Base-by-base conservation (phyloP, 2,888 invertebrate species). In the Sarcophaga carnaria region DNA sequence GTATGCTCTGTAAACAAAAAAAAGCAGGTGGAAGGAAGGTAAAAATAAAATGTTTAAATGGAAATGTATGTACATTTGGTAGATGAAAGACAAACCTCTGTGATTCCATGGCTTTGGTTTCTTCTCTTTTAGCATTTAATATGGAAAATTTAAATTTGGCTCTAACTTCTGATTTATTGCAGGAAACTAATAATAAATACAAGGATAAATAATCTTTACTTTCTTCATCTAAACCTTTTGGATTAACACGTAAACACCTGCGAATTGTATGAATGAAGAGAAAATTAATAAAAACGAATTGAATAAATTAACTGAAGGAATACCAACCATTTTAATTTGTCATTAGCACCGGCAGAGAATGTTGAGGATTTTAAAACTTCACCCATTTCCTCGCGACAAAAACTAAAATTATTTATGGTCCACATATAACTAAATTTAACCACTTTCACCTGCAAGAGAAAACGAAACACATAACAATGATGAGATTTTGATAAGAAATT, bases 381-480 rank as follows among this genome's bases (percentile, higher is more conserved):
- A 91, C 99, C 99, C 99, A 99, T 99, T 95, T 99, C 99, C 95
- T 99, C 99, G 91, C 99, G 97, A 95, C 99, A 99, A 95, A 99
- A 99, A 95, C 99, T 99, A 95, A 99, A 99, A 96, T 99, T 99
- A 95, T 99, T 99, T 95, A 99, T 99, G 94, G 99, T 99, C 99
- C 99, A 99, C 98, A 99, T 99, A 95, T 99, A 99, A 95, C 99
- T 99, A 96, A 99, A 99, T 95, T 99, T 99, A 91, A 99, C 98
- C 94, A 99, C 99, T 96, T 99, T 99, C 94, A 99, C 99, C 98
- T 99, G 96, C 20, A 74, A 75, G 22, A n/a, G 25, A 79, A 22
- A 70, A 78, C 88, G 90, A 90, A 90, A 88, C 89, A 89, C 88
- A 22, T 62, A 37, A 22, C 49, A 27, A 89, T 37, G 12, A 87